These are phyloP conservation scores for Sorex maritimensis DNA, from an alignment of 2,797 vertebrate species.

Conservation along the genomic window DNA sequence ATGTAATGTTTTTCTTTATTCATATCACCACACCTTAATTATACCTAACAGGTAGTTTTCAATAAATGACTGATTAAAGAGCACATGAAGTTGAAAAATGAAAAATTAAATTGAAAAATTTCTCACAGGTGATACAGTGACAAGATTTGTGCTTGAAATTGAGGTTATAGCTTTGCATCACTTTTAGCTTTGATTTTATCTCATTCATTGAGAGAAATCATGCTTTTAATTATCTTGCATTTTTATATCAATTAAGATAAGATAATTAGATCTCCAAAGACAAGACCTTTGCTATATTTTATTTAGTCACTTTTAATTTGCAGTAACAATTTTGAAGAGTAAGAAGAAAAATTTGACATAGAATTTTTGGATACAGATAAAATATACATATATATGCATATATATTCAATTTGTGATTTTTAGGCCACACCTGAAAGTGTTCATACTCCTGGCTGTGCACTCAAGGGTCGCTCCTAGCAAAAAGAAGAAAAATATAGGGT, in stretches of 20 bases:
- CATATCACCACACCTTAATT: not conserved
- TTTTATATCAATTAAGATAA: slow-evolving; percentile 49
- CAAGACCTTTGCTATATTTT: not conserved
- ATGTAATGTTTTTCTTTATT: not conserved
- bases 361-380: not conserved
- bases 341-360: not conserved
- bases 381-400: too few species aligned
- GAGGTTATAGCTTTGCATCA: not conserved
- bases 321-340: slow-evolving; percentile 29
- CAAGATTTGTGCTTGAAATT: not conserved
- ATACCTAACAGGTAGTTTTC: not conserved
- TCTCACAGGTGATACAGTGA: not conserved
- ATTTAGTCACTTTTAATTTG: slow-evolving; percentile 3
- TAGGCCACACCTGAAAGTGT: too few species aligned
- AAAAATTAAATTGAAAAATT: slow-evolving; percentile 13
- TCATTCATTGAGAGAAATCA: not conserved
- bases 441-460: too few species aligned
- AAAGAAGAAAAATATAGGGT: too few species aligned
- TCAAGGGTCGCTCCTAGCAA: too few species aligned
- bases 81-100: not conserved
- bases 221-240: not conserved
- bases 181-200: not conserved
- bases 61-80: not conserved
- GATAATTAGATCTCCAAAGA: slow-evolving; percentile 12
- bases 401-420: too few species aligned